Evolutionary conservation across 2,888 invertebrate genomes (phyloP).

Genomic region (Chymomyza procnemis): DNA sequence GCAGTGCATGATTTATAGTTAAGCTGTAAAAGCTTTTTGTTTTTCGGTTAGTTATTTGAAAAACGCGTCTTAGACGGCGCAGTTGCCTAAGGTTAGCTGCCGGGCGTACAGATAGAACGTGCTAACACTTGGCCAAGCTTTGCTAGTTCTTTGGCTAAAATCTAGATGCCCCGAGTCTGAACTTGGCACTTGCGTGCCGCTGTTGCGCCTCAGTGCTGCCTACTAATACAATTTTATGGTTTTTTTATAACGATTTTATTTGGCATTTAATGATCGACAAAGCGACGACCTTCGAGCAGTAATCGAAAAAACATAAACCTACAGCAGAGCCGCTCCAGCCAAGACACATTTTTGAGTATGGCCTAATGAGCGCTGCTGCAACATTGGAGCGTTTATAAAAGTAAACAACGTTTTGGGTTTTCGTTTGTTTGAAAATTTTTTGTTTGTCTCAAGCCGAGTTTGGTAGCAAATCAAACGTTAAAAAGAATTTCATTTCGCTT

Average conservation of each 20-base stretch:
- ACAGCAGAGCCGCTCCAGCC: slow-evolving; percentile 44
- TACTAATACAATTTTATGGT: slow-evolving; percentile 57
- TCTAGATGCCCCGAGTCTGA: not conserved
- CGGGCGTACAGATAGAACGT: slow-evolving; percentile 53
- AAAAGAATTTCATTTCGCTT: slow-evolving; percentile 62
- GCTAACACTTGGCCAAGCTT: slow-evolving; percentile 55
- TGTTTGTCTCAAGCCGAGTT: not conserved
- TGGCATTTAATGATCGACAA: slow-evolving; percentile 68
- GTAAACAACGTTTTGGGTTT: not conserved
- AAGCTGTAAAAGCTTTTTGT: slow-evolving; percentile 35
- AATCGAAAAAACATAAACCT: slow-evolving; percentile 68
- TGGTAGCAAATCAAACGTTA: slow-evolving; percentile 13
- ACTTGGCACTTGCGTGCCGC: not conserved
- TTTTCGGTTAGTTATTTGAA: slow-evolving; percentile 21
- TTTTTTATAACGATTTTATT: slow-evolving; percentile 65
- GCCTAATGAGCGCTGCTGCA: slow-evolving; percentile 54
- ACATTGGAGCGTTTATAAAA: not conserved
- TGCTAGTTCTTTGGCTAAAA: not conserved
- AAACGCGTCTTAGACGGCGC: slow-evolving; percentile 33
- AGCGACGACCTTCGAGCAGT: slow-evolving; percentile 65
- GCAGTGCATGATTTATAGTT: slow-evolving; percentile 60
- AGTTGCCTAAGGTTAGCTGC: slow-evolving; percentile 50
- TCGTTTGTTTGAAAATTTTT: slow-evolving; percentile 55
- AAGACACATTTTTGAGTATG: not conserved
- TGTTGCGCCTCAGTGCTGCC: slow-evolving; percentile 9